Percentiles rank a stretch among this genome's conserved stretches.
phyloP scores from a whole-genome alignment of 2,113 vertebrate genomes.

The Hiodon tergisus region DNA sequence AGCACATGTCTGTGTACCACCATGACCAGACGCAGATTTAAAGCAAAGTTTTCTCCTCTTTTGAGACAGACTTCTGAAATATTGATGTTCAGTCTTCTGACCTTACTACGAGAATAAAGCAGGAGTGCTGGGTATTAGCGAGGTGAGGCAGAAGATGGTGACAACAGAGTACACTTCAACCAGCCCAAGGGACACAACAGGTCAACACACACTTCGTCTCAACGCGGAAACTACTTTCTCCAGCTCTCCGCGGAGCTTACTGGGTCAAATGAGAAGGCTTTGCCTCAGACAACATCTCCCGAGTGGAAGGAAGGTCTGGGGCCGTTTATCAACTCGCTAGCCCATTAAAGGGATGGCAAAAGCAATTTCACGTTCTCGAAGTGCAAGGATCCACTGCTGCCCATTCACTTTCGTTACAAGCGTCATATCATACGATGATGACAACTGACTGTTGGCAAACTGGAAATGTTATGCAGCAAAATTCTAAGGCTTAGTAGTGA shows the following conservation, averaged over 20 bases:
- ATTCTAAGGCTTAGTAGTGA: too few species aligned
- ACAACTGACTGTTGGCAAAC: too few species aligned
- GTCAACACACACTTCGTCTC: constrained; percentile 5
- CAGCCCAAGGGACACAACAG: constrained; percentile 14
- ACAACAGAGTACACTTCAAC: constrained; percentile 31
- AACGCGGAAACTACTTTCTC: not conserved
- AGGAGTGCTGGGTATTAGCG: constrained; percentile 23
- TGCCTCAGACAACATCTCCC: constrained; percentile 19
- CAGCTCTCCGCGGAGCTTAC: not conserved
- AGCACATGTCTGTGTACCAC: constrained; percentile 18
- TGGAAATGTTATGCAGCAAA: too few species aligned
- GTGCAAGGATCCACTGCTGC: too few species aligned
- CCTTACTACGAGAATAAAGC: not conserved
- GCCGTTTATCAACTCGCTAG: too few species aligned
- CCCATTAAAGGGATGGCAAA: too few species aligned
- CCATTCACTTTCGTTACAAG: too few species aligned
- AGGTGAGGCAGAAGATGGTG: constrained; percentile 31
- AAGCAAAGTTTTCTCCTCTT: constrained; percentile 26
- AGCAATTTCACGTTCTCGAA: too few species aligned
- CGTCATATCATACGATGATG: too few species aligned
- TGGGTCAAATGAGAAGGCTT: constrained; percentile 13
- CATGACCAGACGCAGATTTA: constrained; percentile 17
- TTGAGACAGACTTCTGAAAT: constrained; percentile 30
- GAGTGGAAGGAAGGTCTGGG: too few species aligned
- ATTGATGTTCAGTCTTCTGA: constrained; percentile 34